Percentiles rank a stretch among this genome's conserved stretches.
These are phyloP conservation scores for Cyprinodon variegatus DNA, from an alignment of 2,113 vertebrate species.

Conservation along the genomic window DNA sequence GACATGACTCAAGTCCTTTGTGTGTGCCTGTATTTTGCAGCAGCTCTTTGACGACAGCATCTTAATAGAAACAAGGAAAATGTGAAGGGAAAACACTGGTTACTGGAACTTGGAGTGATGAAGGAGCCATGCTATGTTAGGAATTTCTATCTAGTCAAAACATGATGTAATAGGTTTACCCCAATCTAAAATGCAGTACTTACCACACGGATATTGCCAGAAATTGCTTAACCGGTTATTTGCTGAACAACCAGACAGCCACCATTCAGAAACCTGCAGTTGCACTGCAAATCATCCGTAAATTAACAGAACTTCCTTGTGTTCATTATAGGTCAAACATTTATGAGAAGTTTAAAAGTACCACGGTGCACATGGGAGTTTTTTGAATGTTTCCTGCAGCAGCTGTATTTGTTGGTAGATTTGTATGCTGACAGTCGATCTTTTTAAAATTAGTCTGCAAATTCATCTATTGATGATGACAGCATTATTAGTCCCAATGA, in stretches of 20 bases:
- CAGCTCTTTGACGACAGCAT: conserved; percentile 3
- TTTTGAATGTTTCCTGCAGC: neutral
- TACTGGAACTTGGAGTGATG: neutral
- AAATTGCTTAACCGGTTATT: neutral
- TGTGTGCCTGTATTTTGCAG: conserved; percentile 20
- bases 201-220: neutral
- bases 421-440: too few relatives aligned
- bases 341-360: neutral
- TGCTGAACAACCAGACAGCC: neutral
- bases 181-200: neutral
- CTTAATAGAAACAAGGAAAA: neutral
- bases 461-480: too few relatives aligned
- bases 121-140: neutral
- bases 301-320: neutral
- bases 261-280: neutral
- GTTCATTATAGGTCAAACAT: neutral
- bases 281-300: neutral
- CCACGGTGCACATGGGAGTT: neutral
- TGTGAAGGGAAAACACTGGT: neutral
- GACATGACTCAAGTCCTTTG: conserved; percentile 49
- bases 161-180: neutral
- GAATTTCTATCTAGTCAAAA: neutral
- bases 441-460: too few relatives aligned
- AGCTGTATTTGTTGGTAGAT: too few relatives aligned
- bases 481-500: too few relatives aligned